phyloP scores from a whole-genome alignment of 2,113 vertebrate species.

The Brachyhypopomus gauderio region DNA sequence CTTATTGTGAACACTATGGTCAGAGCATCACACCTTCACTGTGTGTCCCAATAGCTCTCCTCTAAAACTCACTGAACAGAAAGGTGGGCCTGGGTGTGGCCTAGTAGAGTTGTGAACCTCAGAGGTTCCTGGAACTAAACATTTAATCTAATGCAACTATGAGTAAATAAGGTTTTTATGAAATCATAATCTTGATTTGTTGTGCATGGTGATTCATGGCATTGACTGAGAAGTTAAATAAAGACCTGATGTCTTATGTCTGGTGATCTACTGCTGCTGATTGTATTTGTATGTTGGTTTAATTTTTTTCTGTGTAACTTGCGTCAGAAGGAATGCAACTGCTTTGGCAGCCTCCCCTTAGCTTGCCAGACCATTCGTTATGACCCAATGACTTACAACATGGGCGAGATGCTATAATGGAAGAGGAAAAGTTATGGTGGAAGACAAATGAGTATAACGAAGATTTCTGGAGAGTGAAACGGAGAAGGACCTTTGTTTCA shows the following conservation, averaged over 20 bases:
- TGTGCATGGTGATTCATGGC: conserved; percentile 28
- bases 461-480: not conserved
- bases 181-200: conserved; percentile 24
- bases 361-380: not conserved
- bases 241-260: not conserved
- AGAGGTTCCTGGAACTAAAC: not conserved
- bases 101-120: not conserved
- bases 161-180: conserved; percentile 30
- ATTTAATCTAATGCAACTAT: conserved; percentile 27
- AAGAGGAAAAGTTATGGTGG: conserved; percentile 45
- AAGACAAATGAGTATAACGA: conserved; percentile 18
- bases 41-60: not conserved
- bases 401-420: not conserved
- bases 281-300: not conserved
- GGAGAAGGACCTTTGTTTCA: not conserved
- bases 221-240: not conserved
- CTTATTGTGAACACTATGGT: not conserved
- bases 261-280: not conserved
- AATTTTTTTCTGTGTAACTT: too few species aligned
- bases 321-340: not conserved
- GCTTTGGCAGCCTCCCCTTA: not conserved
- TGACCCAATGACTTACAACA: conserved; percentile 1
- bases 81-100: too few species aligned
- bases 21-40: not conserved
- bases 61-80: not conserved